These are phyloP conservation scores for Isotomurus palustris DNA, from an alignment of 2,888 invertebrate genomes.

Conservation along the genomic window DNA sequence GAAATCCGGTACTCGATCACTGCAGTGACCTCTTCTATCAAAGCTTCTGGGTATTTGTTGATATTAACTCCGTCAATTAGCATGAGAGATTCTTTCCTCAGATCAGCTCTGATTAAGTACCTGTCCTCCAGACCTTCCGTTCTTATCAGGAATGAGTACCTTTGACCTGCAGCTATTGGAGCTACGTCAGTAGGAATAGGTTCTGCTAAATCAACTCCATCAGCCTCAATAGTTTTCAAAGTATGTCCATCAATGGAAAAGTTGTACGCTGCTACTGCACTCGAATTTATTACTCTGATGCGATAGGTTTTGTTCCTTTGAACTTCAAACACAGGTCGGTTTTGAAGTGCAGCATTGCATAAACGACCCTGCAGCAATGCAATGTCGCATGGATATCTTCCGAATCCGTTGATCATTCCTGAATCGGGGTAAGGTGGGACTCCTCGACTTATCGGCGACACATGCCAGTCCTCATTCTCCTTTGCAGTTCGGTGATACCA, in stretches of 20 bases:
- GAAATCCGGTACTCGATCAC: conserved; percentile 25
- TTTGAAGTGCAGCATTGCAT: conserved; percentile 17
- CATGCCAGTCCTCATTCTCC: conserved; percentile 18
- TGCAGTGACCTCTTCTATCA: conserved; percentile 26
- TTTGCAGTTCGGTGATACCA: conserved; percentile 35
- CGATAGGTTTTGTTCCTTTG: conserved; percentile 20
- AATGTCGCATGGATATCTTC: conserved; percentile 27
- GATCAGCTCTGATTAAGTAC: conserved; percentile 24
- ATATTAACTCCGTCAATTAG: conserved; percentile 26
- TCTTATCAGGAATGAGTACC: conserved; percentile 37
- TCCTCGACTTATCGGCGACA: conserved; percentile 6
- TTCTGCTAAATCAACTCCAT: conserved; percentile 22
- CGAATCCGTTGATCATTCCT: conserved; percentile 31
- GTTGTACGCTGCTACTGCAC: conserved; percentile 24
- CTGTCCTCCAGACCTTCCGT: conserved; percentile 4
- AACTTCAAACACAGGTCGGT: conserved; percentile 17
- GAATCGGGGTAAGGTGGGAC: conserved; percentile 34
- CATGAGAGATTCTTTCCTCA: conserved; percentile 23
- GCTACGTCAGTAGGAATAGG: conserved; percentile 16
- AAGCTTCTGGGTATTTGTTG: conserved; percentile 30
- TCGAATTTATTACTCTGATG: conserved; percentile 34
- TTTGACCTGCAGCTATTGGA: conserved; percentile 24
- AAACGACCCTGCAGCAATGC: conserved; percentile 13
- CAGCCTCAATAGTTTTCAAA: conserved; percentile 30
- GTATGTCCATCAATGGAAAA: conserved; percentile 37